Evolutionary conservation across 1,140 invertebrate genomes (phyloP).

Genomic region (Drosophila navojoa): DNA sequence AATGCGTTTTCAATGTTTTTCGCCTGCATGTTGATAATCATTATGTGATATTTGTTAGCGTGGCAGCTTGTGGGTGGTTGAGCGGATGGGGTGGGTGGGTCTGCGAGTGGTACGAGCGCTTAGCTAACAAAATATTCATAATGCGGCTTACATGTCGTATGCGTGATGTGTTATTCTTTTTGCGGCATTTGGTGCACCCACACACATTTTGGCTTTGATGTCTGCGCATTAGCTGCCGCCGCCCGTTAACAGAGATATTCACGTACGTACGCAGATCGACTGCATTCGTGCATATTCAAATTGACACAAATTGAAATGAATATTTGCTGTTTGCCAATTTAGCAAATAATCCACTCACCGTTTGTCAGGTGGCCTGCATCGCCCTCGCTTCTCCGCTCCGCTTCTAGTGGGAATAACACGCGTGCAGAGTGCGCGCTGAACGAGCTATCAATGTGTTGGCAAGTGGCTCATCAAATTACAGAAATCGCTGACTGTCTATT

Average conservation of each 20-base stretch:
- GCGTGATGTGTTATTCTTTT: conserved; percentile 79
- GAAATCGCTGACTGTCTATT: not conserved
- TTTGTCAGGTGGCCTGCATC: conserved; percentile 8
- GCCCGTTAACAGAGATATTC: not conserved
- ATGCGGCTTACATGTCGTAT: conserved; percentile 80
- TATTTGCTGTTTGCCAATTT: conserved; percentile 65
- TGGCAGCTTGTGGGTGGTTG: conserved; percentile 20
- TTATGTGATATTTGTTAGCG: conserved; percentile 63
- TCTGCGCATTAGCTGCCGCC: conserved; percentile 43
- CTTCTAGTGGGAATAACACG: not conserved
- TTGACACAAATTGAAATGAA: conserved; percentile 77
- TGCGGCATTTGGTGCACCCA: conserved; percentile 30
- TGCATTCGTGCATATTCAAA: conserved; percentile 37
- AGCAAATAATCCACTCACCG: conserved; percentile 36
- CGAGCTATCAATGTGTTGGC: not conserved
- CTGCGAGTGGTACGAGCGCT: conserved; percentile 15
- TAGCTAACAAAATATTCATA: conserved; percentile 78
- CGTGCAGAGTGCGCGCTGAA: not conserved
- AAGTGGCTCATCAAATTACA: not conserved
- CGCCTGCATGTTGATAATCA: conserved; percentile 69
- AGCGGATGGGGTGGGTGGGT: not conserved
- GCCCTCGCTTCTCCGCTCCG: too few relatives aligned
- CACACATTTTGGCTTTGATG: conserved; percentile 48
- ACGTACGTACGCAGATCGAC: conserved; percentile 8
- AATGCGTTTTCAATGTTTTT: conserved; percentile 78